A percentile compares a stretch with the other conserved stretches of the same genome.
Conservation (phyloP, 2,888 invertebrate genomes). For the Hydropsyche betteni region DNA sequence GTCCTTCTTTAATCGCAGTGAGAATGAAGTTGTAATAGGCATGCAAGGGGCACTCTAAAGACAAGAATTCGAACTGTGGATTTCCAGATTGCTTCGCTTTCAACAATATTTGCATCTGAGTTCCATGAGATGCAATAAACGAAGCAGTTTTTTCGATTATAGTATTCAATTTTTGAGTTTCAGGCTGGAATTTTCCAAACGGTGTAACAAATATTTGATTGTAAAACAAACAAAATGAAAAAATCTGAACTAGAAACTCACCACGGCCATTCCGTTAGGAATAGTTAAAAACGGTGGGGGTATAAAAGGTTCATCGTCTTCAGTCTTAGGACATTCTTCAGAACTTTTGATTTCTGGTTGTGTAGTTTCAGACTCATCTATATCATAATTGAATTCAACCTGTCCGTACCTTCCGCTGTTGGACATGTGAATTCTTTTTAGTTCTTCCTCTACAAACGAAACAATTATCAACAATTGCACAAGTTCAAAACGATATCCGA, state of each 20-base stretch:
- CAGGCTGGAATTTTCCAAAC: slow-evolving; percentile 71
- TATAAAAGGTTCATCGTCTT: slow-evolving; percentile 79
- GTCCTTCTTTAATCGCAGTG: slow-evolving; percentile 73
- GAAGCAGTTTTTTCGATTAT: slow-evolving; percentile 95
- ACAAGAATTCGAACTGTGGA: slow-evolving; percentile 91
- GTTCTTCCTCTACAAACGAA: slow-evolving; percentile 81
- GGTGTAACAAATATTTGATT: slow-evolving; percentile 47
- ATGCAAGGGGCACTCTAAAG: slow-evolving; percentile 84
- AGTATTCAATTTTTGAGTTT: slow-evolving; percentile 85
- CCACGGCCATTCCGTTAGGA: slow-evolving; percentile 77
- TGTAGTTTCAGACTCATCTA: slow-evolving; percentile 61
- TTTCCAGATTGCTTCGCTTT: slow-evolving; percentile 97
- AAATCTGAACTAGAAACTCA: slow-evolving; percentile 54
- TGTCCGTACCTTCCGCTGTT: slow-evolving; percentile 70
- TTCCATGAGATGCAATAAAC: slow-evolving; percentile 89
- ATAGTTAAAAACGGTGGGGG: slow-evolving; percentile 78
- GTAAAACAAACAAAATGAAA: slow-evolving; percentile 6
- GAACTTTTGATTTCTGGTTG: slow-evolving; percentile 59
- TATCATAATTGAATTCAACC: slow-evolving; percentile 80
- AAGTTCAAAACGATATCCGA: slow-evolving; percentile 22
- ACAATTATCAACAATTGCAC: background rate
- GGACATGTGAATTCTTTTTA: slow-evolving; percentile 85
- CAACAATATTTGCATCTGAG: slow-evolving; percentile 98
- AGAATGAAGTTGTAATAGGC: slow-evolving; percentile 87
- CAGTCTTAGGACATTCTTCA: slow-evolving; percentile 68